Evolutionary conservation across 2,888 invertebrate species (phyloP).

Genomic region (Timandra comae): DNA sequence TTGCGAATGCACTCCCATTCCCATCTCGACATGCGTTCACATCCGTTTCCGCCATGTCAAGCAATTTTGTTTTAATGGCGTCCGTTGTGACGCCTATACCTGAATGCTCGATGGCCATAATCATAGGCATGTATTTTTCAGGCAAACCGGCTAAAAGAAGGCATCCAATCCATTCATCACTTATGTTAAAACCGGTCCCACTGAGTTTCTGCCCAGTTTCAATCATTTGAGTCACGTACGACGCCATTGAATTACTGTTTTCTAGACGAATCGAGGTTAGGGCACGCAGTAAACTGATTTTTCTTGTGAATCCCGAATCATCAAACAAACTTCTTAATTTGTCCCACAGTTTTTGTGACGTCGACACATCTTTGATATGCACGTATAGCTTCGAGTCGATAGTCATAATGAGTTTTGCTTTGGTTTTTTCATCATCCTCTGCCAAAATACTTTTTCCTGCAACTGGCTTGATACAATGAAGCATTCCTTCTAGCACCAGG

Average conservation of each 20-base stretch:
- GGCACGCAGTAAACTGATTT: constrained; percentile 14
- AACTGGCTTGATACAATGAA: background rate
- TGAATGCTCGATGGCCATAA: constrained; percentile 15
- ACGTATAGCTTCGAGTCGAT: constrained; percentile 1
- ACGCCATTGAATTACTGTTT: constrained; percentile 14
- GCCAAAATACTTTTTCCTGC: background rate
- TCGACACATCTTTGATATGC: background rate
- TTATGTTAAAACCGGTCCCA: constrained; percentile 5
- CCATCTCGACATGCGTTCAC: background rate
- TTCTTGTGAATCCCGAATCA: constrained; percentile 16
- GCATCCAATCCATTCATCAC: constrained; percentile 12
- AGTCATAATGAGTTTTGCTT: constrained; percentile 1
- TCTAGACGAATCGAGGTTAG: constrained; percentile 15
- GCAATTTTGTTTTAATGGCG: constrained; percentile 11
- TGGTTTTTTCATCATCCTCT: background rate
- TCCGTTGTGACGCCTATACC: constrained; percentile 8
- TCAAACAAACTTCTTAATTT: constrained; percentile 4
- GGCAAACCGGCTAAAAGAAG: constrained; percentile 14
- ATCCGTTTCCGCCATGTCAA: constrained; percentile 5
- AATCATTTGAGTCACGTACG: constrained; percentile 5
- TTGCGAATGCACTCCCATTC: constrained; percentile 1
- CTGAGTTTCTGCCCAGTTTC: constrained; percentile 3
- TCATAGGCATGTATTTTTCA: constrained; percentile 12
- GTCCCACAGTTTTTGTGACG: background rate
- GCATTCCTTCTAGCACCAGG: constrained; percentile 5